Evolutionary conservation across 2,888 invertebrate genomes (phyloP), one percentile per base, ranked within the genome.

Genomic region (Phragmatobia fuliginosa): DNA sequence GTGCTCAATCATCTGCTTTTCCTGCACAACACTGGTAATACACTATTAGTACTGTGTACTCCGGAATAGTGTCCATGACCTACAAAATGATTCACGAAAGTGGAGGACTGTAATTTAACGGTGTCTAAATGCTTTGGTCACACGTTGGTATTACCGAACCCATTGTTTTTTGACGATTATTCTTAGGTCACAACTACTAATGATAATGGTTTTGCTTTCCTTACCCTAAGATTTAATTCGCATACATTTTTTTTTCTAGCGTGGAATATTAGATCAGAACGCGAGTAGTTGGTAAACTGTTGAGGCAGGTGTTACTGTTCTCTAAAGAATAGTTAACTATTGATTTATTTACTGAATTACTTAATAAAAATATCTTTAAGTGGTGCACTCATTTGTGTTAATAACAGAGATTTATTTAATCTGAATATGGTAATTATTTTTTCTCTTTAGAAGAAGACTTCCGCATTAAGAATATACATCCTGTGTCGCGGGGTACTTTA

Each of bases 1-100:
- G 80, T 75, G 77, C 74, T 70, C 76, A 74, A 75, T 78, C 79
- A 82, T 75, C 70, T 62, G 68, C 68, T 68, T 79, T 83, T 81
- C 83, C 82, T 74, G 78, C 70, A 76, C 33, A 52, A 66, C 68
- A 67, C 49, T 52, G 56, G 61, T 74, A 68, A 74, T 72, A 60
- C 21, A n/a, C 33, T 32, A 33, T 33, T 60, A 21, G 33, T 16
- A 60, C 21, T 32, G 21, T 32, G 1, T 32, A 59, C 59, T 10
- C 16, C 18, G 32, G 21, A 60, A 32, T n/a, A 33, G 28, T 52
- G 52, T 56, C 56, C 56, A 56, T 56, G 56, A 56, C 56, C 56
- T 56, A 56, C 56, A 56, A 16, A 14, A 56, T 56, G 56, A 56
- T 56, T 56, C 56, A 56, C 16, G 28, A 56, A 56, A 56, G 28